These are phyloP conservation scores for Cyanocitta stelleri DNA, from an alignment of 2,113 vertebrate species.

Conservation along the genomic window DNA sequence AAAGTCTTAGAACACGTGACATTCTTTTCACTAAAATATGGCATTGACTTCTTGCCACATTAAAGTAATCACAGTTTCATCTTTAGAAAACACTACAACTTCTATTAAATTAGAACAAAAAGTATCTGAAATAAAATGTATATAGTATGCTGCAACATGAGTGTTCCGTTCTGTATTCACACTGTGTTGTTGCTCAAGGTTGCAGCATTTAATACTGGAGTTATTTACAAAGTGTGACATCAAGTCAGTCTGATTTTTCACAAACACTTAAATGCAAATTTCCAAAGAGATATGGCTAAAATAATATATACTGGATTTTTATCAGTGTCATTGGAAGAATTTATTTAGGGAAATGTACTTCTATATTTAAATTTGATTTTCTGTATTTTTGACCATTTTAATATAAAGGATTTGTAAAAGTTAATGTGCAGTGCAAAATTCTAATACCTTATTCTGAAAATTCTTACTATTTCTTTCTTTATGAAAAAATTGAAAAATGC, in stretches of 20 bases:
- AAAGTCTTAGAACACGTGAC: background rate
- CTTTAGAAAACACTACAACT: background rate
- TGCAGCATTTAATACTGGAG: background rate
- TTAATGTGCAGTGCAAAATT: background rate
- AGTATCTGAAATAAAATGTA: background rate
- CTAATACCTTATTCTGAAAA: background rate
- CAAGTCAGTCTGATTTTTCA: background rate
- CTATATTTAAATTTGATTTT: background rate
- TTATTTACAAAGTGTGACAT: background rate
- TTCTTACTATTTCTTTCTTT: background rate
- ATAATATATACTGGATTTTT: background rate
- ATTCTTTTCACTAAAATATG: background rate
- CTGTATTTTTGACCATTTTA: background rate
- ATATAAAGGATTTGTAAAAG: background rate
- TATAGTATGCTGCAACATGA: background rate
- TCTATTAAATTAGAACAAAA: background rate
- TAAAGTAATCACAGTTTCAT: background rate
- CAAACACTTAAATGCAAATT: background rate
- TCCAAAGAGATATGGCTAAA: background rate
- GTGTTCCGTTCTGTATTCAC: background rate
- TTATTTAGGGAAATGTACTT: background rate
- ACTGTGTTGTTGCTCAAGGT: background rate
- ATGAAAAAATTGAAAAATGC: background rate
- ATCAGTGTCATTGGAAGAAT: background rate
- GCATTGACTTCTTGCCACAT: background rate